phyloP scores from a whole-genome alignment of 1,140 invertebrate genomes.

The Temnothorax curvispinosus region DNA sequence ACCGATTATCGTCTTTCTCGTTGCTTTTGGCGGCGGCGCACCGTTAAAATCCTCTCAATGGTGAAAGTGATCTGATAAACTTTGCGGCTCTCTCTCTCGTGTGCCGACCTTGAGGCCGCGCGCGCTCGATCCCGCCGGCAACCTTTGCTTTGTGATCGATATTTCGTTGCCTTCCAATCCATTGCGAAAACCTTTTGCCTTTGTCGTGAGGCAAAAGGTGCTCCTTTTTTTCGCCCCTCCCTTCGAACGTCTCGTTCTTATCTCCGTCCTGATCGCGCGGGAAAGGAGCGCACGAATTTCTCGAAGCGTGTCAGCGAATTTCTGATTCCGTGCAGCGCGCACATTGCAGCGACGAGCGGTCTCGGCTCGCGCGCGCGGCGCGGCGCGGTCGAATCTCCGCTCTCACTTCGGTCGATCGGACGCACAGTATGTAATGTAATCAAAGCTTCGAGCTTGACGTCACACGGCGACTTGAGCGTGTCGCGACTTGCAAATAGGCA shows the following conservation, averaged over 20 bases:
- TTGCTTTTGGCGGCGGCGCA: not conserved
- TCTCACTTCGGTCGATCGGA: constrained; percentile 40
- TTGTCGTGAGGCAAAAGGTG: not conserved
- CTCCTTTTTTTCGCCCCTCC: not conserved
- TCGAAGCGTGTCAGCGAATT: not conserved
- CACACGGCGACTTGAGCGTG: constrained; percentile 45
- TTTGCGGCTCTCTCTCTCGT: constrained; percentile 29
- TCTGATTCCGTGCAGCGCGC: not conserved
- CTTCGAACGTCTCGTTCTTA: not conserved
- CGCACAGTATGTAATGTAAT: constrained; percentile 16
- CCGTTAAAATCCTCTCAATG: constrained; percentile 49
- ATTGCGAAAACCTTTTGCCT: not conserved
- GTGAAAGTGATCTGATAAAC: constrained; percentile 71
- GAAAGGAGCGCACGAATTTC: not conserved
- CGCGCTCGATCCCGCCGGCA: not conserved
- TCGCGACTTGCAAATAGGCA: constrained; percentile 57
- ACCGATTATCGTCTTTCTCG: constrained; percentile 47
- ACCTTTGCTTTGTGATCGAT: constrained; percentile 56
- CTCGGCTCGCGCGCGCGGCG: not conserved
- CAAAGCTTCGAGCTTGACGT: constrained; percentile 38
- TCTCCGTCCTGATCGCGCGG: not conserved
- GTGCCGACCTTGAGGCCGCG: constrained; percentile 60
- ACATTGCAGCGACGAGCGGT: not conserved
- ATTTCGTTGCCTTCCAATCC: constrained; percentile 5
- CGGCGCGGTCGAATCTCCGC: not conserved